Base-by-base conservation (phyloP, 2,113 vertebrate species). In the Peromyscus maniculatus region DNA sequence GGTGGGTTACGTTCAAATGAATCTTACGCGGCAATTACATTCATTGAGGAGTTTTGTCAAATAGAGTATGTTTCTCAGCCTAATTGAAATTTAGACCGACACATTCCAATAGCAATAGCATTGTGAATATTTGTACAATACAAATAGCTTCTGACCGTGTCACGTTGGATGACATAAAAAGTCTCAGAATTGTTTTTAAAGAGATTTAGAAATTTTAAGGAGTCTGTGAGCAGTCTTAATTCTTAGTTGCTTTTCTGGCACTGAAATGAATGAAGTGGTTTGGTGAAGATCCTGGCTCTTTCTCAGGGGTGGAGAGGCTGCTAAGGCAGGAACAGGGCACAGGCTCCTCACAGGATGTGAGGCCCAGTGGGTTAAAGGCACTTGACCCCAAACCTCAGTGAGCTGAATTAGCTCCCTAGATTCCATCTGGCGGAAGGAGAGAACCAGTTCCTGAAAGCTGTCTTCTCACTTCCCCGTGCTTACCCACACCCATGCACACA, bases 291-390 rank as follows among this genome's bases (percentile, higher is more conserved):
- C 6, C 16, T 57, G 57, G 12, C 7, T 33, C 24, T 43, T 59
- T 57, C 71, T 4, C 0, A 1, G 4, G 15, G 15, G 1, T 5
- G 1, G 5, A 11, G n/a, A 22, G 64, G 55, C 5, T 2, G 3
- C 4, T 1, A 3, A 49, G 16, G n/a, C 16, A 3, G 64, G 33
- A 31, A 22, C 21, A 22, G 52, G 15, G 2, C 15, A 2, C 31
- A 49, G 19, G 3, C n/a, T 17, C 62, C 39, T 87, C 52, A 55
- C 43, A 3, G 43, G 2, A 2, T 55, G 33, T 22, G 52, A 82
- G 52, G 49, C 33, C n/a, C 52, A 82, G 79, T 59, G 52, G 33
- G 52, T n/a, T 52, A 57, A 82, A 13, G 4, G 52, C 79, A 82
- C 79, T n/a, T 82, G 79, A 55, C 52, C 22, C 79, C 79, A 82